Evolutionary conservation across 2,888 invertebrate species (phyloP), one percentile per base, ranked within the genome.

Genomic region (Conomelus anceps): DNA sequence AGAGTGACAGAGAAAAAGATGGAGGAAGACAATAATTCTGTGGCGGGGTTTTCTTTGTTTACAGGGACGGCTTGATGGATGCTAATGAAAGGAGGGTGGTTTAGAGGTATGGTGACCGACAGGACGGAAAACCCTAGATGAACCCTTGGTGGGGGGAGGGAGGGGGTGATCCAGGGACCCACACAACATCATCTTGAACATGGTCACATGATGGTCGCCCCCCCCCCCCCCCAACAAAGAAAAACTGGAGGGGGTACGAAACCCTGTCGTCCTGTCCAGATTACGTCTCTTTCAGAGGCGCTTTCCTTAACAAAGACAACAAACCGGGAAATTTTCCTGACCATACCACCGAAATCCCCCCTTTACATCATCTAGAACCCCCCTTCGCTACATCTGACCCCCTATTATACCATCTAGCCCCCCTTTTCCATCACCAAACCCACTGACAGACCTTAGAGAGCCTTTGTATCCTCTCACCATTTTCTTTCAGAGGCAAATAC

Each of bases 21-120:
- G n/a, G 63, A 20, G 41, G 3, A 0, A n/a, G 63, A n/a, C 63
- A 63, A n/a, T 84, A n/a, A 87, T 87, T 22, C 29, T 22, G 23
- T 85, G 22, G 85, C 34, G 41, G 22, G 23, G 84, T 26, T 22
- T 26, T 88, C 85, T 89, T 89, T 89, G 88, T 89, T 88, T 88
- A 63, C 88, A 88, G 85, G 88, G 89, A 85, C 22, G 24, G 89
- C 89, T 89, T 90, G 90, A 90, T 90, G 90, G 90, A 89, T 90
- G 89, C 90, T 90, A 91, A 90, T 91, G 90, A 90, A 90, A 90
- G 89, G 84, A 26, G 85, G 89, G 89, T n/a, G 89, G 89, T 88
- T 89, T 87, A 89, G 89, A 89, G 89, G 89, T 89, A 89, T 88
- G 90, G 89, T 89, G 90, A 89, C 90, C 89, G 84, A 86, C 90